phyloP scores from a whole-genome alignment of 2,797 vertebrate genomes.

The Chiroxiphia lanceolata region DNA sequence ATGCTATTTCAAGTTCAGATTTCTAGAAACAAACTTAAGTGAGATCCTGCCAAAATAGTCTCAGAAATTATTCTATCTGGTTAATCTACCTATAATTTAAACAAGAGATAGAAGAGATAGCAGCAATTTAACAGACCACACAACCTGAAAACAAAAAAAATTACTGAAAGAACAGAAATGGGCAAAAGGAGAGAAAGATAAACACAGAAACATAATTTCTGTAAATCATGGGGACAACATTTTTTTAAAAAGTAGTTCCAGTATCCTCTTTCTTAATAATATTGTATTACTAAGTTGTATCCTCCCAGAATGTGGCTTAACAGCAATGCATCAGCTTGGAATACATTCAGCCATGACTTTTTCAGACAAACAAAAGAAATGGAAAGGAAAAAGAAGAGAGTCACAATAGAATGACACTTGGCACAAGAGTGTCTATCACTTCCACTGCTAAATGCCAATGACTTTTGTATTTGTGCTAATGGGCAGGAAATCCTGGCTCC shows the following conservation, averaged over 20 bases:
- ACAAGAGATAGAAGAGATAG: not conserved
- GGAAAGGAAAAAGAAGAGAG: not conserved
- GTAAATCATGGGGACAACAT: accelerated
- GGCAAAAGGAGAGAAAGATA: not conserved
- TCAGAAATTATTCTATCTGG: not conserved
- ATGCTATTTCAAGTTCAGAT: not conserved
- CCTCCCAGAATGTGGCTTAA: not conserved
- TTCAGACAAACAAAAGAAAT: not conserved
- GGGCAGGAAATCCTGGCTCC: conserved; percentile 14
- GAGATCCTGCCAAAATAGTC: not conserved
- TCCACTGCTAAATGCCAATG: not conserved
- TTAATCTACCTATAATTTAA: not conserved
- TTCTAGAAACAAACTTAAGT: not conserved
- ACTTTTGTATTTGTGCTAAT: conserved; percentile 39
- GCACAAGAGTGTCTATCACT: not conserved
- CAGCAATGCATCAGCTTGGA: not conserved
- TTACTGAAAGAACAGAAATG: not conserved
- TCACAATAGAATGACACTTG: not conserved
- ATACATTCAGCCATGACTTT: not conserved
- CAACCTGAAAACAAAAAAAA: not conserved
- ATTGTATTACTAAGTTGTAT: not conserved
- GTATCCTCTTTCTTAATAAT: not conserved
- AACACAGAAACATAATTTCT: not conserved
- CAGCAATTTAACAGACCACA: not conserved
- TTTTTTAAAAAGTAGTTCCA: not conserved